Percentiles rank a stretch among this genome's conserved stretches.
Evolutionary conservation across 2,888 invertebrate species (phyloP).

Genomic region (Himalopsyche tibetana): DNA sequence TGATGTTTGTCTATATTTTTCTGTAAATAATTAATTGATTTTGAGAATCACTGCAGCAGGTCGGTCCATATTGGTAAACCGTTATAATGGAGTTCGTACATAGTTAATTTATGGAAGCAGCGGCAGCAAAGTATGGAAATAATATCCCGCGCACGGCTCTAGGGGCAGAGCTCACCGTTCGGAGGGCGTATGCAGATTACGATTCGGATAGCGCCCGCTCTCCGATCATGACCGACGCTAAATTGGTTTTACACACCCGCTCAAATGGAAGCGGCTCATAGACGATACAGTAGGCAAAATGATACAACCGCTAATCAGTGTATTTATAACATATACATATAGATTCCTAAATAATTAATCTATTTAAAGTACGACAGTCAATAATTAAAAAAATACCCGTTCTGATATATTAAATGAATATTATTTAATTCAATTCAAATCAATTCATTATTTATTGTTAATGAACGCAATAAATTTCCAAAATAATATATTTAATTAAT

Average conservation of each 20-base stretch:
- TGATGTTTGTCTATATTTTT: no score
- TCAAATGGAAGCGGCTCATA: slow-evolving; percentile 22
- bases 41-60: neutral
- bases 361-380: no score
- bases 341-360: no score
- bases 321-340: no score
- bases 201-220: slow-evolving; percentile 59
- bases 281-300: neutral
- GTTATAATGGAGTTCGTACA: slow-evolving; percentile 50
- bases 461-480: no score
- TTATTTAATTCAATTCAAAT: no score
- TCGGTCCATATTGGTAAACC: slow-evolving; percentile 47
- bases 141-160: slow-evolving; percentile 41
- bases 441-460: no score
- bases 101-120: slow-evolving; percentile 53
- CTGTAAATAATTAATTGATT: neutral
- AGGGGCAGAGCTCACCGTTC: slow-evolving; percentile 17
- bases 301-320: neutral
- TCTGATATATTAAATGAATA: no score
- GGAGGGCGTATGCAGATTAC: slow-evolving; percentile 65
- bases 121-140: slow-evolving; percentile 54
- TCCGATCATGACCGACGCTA: slow-evolving; percentile 63
- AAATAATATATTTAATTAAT: no score
- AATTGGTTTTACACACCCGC: slow-evolving; percentile 61
- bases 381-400: no score